phyloP scores from a whole-genome alignment of 1,140 invertebrate species.

The Drosophila repletoides region DNA sequence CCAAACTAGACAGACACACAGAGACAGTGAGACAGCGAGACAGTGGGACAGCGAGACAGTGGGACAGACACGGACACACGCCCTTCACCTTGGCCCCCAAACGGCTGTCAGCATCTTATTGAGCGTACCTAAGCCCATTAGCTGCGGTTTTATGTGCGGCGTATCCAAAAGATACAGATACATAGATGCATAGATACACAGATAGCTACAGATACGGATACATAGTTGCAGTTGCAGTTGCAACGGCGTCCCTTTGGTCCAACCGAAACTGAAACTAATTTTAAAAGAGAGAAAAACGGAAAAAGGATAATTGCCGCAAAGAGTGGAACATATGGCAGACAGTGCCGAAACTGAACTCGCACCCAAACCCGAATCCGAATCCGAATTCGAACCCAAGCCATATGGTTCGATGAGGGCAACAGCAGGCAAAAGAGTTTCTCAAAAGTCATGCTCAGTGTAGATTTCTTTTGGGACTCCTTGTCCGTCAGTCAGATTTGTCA shows the following conservation, averaged over 20 bases:
- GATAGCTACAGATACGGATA: neutral
- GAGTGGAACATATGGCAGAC: constrained; percentile 61
- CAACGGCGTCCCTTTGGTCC: constrained; percentile 56
- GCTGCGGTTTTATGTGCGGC: constrained; percentile 57
- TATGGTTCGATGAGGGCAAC: constrained; percentile 47
- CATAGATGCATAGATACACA: constrained; percentile 13
- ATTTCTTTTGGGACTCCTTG: constrained; percentile 31
- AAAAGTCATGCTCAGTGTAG: constrained; percentile 48
- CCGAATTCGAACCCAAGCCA: constrained; percentile 28
- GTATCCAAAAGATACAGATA: constrained; percentile 42
- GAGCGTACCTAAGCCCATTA: constrained; percentile 74
- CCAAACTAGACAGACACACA: constrained; percentile 5
- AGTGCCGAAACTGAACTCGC: neutral
- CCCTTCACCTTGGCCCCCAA: constrained; percentile 60
- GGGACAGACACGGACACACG: constrained; percentile 22
- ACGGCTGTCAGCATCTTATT: constrained; percentile 75
- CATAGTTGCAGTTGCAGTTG: constrained; percentile 20
- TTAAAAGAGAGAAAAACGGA: constrained; percentile 31
- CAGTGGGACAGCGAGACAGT: neutral
- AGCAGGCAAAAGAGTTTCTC: constrained; percentile 65
- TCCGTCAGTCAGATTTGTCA: constrained; percentile 59
- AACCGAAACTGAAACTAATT: constrained; percentile 66
- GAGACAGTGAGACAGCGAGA: neutral
- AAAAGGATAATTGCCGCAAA: constrained; percentile 70
- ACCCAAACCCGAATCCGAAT: no score